phyloP scores from a whole-genome alignment of 2,888 invertebrate species.

The Nephrotoma guestfalica region DNA sequence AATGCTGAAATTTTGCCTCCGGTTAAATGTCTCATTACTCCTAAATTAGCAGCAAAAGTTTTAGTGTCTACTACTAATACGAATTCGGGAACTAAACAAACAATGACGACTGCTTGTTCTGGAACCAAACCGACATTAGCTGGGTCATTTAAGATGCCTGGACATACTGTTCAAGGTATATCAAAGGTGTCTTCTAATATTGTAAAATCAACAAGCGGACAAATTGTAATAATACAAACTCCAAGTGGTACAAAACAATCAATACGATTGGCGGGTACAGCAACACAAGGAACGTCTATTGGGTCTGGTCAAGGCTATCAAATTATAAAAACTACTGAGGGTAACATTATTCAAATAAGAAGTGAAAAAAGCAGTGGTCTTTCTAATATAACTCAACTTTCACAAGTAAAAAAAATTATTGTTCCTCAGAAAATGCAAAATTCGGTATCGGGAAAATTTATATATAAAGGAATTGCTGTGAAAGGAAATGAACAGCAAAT shows the following conservation, averaged over 20 bases:
- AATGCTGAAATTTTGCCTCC: background rate
- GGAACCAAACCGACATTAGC: background rate
- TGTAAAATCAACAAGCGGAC: conserved; percentile 26
- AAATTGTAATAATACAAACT: conserved; percentile 33
- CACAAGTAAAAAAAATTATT: conserved; percentile 5
- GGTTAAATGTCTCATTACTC: background rate
- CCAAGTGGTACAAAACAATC: conserved; percentile 18
- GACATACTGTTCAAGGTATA: background rate
- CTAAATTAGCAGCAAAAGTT: background rate
- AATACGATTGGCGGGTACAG: conserved; percentile 10
- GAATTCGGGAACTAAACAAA: background rate
- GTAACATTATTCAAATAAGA: conserved; percentile 19
- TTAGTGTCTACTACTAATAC: background rate
- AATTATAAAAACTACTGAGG: conserved; percentile 20
- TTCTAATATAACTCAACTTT: background rate
- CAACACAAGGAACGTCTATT: background rate
- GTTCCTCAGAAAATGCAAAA: background rate
- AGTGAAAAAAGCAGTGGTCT: conserved; percentile 10
- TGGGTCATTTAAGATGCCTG: background rate
- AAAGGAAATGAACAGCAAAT: conserved; percentile 1
- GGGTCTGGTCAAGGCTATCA: conserved; percentile 11
- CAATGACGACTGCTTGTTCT: background rate
- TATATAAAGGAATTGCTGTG: conserved; percentile 1
- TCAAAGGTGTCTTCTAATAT: background rate
- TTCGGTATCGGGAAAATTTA: background rate